Percentiles rank a stretch among this genome's conserved stretches.
Evolutionary conservation across 2,113 vertebrate genomes (phyloP).

Genomic region (Etia nguti): DNA sequence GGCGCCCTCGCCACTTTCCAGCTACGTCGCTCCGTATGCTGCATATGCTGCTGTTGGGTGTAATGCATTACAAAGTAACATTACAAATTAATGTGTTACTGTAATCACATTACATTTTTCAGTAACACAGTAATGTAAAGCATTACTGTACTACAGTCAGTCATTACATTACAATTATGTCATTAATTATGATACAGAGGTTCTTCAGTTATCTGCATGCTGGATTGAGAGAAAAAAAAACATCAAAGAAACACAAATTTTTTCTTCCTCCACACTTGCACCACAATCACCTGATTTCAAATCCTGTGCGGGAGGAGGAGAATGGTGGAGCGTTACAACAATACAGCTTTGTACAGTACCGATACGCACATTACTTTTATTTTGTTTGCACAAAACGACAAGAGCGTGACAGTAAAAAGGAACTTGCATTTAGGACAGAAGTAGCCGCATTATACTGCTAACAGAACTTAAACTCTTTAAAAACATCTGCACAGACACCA

Average conservation of each 20-base stretch:
- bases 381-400: background rate
- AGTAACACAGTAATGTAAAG: background rate
- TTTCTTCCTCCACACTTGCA: background rate
- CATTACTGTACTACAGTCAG: background rate
- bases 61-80: background rate
- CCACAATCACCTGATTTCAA: background rate
- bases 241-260: background rate
- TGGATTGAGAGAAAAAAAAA: background rate
- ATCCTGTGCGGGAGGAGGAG: background rate
- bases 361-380: rapidly evolving
- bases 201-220: background rate
- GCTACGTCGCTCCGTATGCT: background rate
- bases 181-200: background rate
- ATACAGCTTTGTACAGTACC: background rate
- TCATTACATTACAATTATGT: background rate
- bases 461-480: background rate
- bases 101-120: background rate
- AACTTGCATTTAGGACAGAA: background rate
- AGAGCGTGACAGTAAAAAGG: background rate
- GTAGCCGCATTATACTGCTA: background rate
- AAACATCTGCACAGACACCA: background rate
- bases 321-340: background rate
- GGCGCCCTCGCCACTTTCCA: rapidly evolving
- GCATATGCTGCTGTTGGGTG: background rate
- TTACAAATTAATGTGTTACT: background rate